Percentiles rank a stretch among this genome's conserved stretches.
Evolutionary conservation across 64 coral and sea anemone species (phyloP).

Genomic region (Catalaphyllia jardinei): DNA sequence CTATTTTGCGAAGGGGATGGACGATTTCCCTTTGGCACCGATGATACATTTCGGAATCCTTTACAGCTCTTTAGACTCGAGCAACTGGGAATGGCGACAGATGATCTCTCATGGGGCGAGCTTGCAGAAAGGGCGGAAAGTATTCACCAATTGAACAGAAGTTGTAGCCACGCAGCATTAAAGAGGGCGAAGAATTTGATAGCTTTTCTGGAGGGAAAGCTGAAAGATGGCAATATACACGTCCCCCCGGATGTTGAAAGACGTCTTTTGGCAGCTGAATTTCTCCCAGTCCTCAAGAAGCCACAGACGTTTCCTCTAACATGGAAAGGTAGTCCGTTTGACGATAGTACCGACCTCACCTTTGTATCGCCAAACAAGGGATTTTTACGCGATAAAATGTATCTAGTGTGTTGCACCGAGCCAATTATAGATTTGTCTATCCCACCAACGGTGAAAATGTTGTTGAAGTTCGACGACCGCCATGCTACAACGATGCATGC

Average conservation of each 20-base stretch:
- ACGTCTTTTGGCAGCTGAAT: conserved; percentile 30
- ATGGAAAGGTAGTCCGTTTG: conserved; percentile 69
- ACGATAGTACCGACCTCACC: not conserved
- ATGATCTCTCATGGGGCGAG: conserved; percentile 63
- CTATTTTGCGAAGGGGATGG: conserved; percentile 62
- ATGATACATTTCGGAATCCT: conserved; percentile 21
- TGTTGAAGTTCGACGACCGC: conserved; percentile 2
- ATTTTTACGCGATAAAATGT: conserved; percentile 38
- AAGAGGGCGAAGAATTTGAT: conserved; percentile 38
- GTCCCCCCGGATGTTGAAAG: not conserved
- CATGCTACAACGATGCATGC: conserved; percentile 2
- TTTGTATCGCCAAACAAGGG: conserved; percentile 47
- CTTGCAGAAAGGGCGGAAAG: conserved; percentile 67
- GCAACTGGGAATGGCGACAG: conserved; percentile 60
- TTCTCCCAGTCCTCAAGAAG: conserved; percentile 73
- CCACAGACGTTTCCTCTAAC: conserved; percentile 59
- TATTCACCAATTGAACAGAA: conserved; percentile 22
- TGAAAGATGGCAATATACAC: not conserved
- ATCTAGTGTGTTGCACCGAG: conserved; percentile 57
- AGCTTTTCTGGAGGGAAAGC: conserved; percentile 19
- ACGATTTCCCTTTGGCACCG: conserved; percentile 52
- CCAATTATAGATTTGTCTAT: conserved; percentile 39
- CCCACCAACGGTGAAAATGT: not conserved
- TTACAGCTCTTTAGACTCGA: conserved; percentile 34
- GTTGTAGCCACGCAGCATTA: not conserved